A percentile compares a stretch with the other conserved stretches of the same genome.
These are phyloP conservation scores for Erythrolamprus reginae DNA, from an alignment of 2,113 vertebrate species.

Conservation along the genomic window DNA sequence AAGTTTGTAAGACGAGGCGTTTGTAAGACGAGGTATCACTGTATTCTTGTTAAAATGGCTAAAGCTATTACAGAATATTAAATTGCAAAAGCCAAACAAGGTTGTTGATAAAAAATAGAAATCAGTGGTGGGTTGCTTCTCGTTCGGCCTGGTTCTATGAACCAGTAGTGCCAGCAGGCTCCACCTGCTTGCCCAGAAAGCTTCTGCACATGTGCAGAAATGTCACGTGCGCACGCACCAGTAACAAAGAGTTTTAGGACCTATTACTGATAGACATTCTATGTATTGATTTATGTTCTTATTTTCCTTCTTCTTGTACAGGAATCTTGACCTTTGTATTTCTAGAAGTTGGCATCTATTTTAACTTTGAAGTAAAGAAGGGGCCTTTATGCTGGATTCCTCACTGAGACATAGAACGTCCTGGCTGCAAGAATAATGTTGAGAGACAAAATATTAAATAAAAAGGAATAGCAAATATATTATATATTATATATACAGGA, in stretches of 20 bases:
- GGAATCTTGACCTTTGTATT: constrained; percentile 74
- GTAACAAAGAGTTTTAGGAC: too few species aligned
- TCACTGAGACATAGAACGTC: constrained; percentile 61
- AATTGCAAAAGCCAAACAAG: neutral
- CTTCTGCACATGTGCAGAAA: too few species aligned
- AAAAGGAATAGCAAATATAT: constrained; percentile 75
- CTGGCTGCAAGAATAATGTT: constrained; percentile 65
- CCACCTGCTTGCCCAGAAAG: too few species aligned
- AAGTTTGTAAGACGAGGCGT: too few species aligned
- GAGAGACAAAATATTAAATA: constrained; percentile 66
- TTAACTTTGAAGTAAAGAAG: constrained; percentile 69
- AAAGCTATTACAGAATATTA: neutral
- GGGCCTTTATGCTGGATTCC: constrained; percentile 73
- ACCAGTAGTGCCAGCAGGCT: too few species aligned
- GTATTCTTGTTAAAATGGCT: neutral
- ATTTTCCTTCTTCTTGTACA: constrained; percentile 39
- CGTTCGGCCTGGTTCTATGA: too few species aligned
- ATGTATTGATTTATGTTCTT: neutral
- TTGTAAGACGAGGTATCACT: too few species aligned
- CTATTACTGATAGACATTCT: neutral
- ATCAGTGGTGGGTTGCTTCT: too few species aligned
- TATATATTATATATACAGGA: constrained; percentile 74
- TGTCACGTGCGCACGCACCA: too few species aligned
- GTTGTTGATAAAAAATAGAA: neutral
- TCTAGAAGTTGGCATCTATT: constrained; percentile 59